Base-by-base conservation (phyloP, 2,888 invertebrate genomes). In the Agrochola circellaris region DNA sequence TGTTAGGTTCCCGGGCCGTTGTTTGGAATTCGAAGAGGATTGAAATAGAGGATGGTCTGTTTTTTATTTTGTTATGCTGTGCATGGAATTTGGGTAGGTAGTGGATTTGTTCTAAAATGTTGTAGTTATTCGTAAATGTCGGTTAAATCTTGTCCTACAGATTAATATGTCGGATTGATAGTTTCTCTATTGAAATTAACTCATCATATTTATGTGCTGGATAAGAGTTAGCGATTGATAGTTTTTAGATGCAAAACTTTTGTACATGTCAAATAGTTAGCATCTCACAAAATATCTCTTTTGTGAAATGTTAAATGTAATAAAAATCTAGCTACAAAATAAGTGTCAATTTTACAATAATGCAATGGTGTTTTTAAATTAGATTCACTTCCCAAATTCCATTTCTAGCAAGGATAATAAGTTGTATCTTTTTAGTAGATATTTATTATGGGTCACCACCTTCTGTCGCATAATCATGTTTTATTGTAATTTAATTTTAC, bases 391-490 rank as follows among this genome's bases (percentile, higher is more conserved):
- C 70, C 80, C 71, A 78, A 78, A 66, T 73, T 62, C 73, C 66
- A 82, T 77, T 72, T 75, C 34, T 68, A 74, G 80, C 68, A 65
- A 77, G 72, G 67, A 75, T 74, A 58, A 76, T 78, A 77, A 89
- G 83, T 89, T 88, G 77, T 87, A 80, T 80, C 75, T 79, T 87
- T 78, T 82, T 75, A 83, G 62, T 83, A 82, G 76, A 88, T 89
- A 89, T 88, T 89, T 88, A 85, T 88, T 88, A 75, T 79, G 82
- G 81, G 75, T 79, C 73, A 75, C 6, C 72, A 56, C 71, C 73
- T 74, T 66, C 73, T 75, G 64, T 84, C 70, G 89, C 88, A 89
- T 89, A 86, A 89, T 89, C 88, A 87, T 86, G 81, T 61, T 89
- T 88, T 79, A 82, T 82, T 82, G 60, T 85, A 82, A 87, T 66